Percentiles rank a stretch among this genome's conserved stretches.
These are phyloP conservation scores for Herminia tarsipennalis DNA, from an alignment of 2,888 invertebrate species.

Conservation along the genomic window DNA sequence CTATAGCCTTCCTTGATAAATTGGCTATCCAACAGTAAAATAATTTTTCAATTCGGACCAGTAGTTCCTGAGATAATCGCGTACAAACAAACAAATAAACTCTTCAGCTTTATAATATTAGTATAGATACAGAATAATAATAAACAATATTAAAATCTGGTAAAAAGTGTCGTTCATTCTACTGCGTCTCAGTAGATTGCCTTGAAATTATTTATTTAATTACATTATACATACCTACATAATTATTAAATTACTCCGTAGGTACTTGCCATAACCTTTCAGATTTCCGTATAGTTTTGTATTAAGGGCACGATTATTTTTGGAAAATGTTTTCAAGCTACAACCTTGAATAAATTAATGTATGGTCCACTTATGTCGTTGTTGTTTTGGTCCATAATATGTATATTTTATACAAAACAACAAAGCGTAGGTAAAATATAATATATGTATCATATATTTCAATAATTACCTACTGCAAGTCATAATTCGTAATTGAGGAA, in stretches of 20 bases:
- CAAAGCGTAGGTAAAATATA: no score
- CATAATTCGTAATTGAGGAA: slow-evolving; percentile 1
- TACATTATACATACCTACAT: slow-evolving; percentile 18
- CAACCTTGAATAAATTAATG: slow-evolving; percentile 23
- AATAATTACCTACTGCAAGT: no score
- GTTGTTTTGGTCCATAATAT: no score
- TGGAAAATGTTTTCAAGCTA: slow-evolving; percentile 9
- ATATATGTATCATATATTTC: no score
- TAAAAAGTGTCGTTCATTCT: slow-evolving; percentile 21
- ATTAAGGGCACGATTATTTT: slow-evolving; percentile 23
- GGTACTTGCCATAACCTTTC: slow-evolving; percentile 18
- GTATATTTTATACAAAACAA: no score
- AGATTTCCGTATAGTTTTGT: slow-evolving; percentile 36
- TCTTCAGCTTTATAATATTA: no score
- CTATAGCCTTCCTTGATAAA: no score
- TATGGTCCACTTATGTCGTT: slow-evolving; percentile 7
- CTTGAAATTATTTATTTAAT: slow-evolving; percentile 30
- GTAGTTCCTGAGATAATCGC: no score
- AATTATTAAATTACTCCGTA: slow-evolving; percentile 24
- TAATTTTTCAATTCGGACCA: no score
- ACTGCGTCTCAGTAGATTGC: slow-evolving; percentile 22
- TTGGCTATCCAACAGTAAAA: no score
- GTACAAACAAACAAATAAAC: no score
- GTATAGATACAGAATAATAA: no score
- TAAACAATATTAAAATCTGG: slow-evolving; percentile 1